Base-by-base conservation (phyloP, 2,888 invertebrate genomes). In the Drosophila birchii region DNA sequence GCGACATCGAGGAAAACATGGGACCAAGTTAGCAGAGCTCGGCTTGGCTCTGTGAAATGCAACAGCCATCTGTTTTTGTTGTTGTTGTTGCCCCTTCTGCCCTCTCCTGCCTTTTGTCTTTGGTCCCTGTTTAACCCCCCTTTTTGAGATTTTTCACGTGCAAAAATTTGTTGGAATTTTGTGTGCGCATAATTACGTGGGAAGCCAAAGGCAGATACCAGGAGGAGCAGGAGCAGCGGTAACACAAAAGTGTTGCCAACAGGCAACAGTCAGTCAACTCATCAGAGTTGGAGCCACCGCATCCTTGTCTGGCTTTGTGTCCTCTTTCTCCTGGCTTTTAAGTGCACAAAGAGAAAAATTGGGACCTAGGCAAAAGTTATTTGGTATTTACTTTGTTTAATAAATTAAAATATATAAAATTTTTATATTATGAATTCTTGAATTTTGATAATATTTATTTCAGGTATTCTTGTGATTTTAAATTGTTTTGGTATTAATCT, bases 111-210 rank as follows among this genome's bases (percentile, higher is more conserved):
- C 18, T 4, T 32, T 70, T 29, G 29, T 29, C 29, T 29, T 29
- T 29, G 8, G 56, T 54, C 49, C 36, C 59, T 58, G n/a, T 57
- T 57, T 26, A 18, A 29, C 53, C 56, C 61, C 61, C 60, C 47
- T 64, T 47, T 51, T 70, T 20, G 9, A 63, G 68, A 72, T 60
- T 73, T 76, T 75, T 60, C 88, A 88, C 88, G 79, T 88, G 86
- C 72, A 78, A 60, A 76, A 47, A 45, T 68, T 86, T 75, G 75
- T 67, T 63, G 75, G 51, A 78, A 72, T 80, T 84, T 86, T 74
- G 83, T 86, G 88, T 82, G 86, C 74, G 79, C 84, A 88, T 84
- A 84, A 84, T 84, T 84, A 86, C 81, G 81, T 80, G 77, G 80
- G 71, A 61, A 70, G 71, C 70, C 69, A 79, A 62, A 67, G 71